A percentile compares a stretch with the other conserved stretches of the same genome.
phyloP scores from a whole-genome alignment of 2,797 vertebrate species.

The Jordanella pulchra region DNA sequence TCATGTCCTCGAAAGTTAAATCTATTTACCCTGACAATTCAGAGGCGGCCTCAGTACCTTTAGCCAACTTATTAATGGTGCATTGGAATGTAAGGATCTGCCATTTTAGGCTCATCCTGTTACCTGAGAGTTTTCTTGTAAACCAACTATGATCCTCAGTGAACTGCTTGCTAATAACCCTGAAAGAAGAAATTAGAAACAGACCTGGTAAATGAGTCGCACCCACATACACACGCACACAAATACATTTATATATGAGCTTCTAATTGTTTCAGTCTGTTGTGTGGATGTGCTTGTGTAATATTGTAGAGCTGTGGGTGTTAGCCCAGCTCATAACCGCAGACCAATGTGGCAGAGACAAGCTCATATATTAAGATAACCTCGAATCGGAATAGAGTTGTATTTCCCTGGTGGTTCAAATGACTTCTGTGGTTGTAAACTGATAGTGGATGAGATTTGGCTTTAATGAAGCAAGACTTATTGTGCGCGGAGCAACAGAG shows the following conservation, averaged over 20 bases:
- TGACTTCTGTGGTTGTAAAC: conserved; percentile 81
- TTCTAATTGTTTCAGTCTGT: conserved; percentile 79
- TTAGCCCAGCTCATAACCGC: conserved; percentile 77
- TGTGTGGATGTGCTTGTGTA: conserved; percentile 62
- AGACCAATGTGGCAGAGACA: conserved; percentile 74
- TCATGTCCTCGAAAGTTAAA: conserved; percentile 49
- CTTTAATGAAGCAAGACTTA: conserved; percentile 84
- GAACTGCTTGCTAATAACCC: conserved; percentile 59
- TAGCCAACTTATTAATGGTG: conserved; percentile 6
- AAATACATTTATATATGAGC: conserved; percentile 56
- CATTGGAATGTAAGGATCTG: background rate
- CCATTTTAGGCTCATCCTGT: conserved; percentile 10
- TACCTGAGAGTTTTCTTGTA: conserved; percentile 25
- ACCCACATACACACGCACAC: conserved; percentile 22
- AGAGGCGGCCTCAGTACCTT: conserved; percentile 6
- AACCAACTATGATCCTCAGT: conserved; percentile 50
- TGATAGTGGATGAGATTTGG: conserved; percentile 81
- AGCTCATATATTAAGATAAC: conserved; percentile 84
- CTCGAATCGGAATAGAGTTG: conserved; percentile 79
- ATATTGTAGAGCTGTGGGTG: conserved; percentile 76
- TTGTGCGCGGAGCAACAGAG: conserved; percentile 72
- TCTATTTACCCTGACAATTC: conserved; percentile 46
- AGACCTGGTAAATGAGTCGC: conserved; percentile 57
- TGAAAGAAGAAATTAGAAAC: conserved; percentile 63
- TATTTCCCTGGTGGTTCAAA: conserved; percentile 81